Conservation (phyloP, 2,113 vertebrate species). For the Lichenostomus cassidix region DNA sequence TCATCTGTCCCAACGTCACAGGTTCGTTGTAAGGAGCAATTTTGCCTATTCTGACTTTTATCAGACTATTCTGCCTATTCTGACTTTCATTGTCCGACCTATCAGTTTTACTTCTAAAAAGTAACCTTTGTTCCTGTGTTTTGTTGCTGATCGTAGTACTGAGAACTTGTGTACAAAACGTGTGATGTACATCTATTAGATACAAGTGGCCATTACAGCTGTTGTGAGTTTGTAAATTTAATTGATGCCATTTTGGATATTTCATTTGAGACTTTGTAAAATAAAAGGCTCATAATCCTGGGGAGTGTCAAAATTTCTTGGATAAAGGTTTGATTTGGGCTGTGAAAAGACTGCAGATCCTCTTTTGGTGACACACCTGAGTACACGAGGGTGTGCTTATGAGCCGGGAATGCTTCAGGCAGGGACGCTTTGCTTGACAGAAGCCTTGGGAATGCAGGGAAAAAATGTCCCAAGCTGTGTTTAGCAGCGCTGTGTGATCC, state of each 20-base stretch:
- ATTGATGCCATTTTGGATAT: not conserved
- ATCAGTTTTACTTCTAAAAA: not conserved
- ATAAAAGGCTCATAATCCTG: not conserved
- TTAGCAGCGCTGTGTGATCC: fast-evolving
- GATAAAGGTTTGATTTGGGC: not conserved
- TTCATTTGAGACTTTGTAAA: not conserved
- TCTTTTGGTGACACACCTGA: not conserved
- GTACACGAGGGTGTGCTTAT: fast-evolving
- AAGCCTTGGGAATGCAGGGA: fast-evolving
- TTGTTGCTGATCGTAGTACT: not conserved
- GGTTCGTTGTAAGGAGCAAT: not conserved
- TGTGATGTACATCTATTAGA: not conserved
- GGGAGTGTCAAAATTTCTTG: not conserved
- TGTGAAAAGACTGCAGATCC: not conserved
- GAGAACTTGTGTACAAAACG: not conserved
- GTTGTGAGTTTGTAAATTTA: not conserved
- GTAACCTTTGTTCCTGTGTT: not conserved
- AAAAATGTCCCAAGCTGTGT: fast-evolving
- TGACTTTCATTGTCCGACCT: not conserved
- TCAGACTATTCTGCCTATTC: not conserved
- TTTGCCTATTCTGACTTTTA: not conserved
- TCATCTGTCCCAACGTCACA: not conserved
- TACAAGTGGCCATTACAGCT: not conserved
- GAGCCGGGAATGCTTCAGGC: fast-evolving
- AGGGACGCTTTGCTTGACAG: no score